These are phyloP conservation scores for Melopsittacus undulatus DNA, from an alignment of 2,797 vertebrate species.

Conservation along the genomic window DNA sequence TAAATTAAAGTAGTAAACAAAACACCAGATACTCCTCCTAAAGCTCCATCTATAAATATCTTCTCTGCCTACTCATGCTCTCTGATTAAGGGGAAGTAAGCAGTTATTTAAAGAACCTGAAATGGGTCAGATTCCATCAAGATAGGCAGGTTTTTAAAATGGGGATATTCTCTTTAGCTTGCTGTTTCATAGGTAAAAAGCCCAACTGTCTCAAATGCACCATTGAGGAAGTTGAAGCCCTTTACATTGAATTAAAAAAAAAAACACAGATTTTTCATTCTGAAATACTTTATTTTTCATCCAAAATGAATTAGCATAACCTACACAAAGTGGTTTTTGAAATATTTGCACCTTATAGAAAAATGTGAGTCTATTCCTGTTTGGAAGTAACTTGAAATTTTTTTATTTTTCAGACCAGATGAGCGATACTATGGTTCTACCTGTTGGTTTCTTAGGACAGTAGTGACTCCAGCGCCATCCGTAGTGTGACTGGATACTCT, in stretches of 20 bases:
- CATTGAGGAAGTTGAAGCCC: background rate
- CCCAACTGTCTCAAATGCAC: background rate
- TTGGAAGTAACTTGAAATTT: background rate
- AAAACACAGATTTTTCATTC: background rate
- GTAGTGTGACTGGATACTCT: background rate
- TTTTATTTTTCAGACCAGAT: background rate
- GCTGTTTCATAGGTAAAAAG: background rate
- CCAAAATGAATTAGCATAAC: background rate
- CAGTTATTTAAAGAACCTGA: conserved; percentile 27
- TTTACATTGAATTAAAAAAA: background rate
- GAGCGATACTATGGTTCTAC: background rate
- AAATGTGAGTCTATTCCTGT: background rate
- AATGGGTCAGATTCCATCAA: conserved; percentile 16
- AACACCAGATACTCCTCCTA: conserved; percentile 53
- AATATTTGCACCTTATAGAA: background rate
- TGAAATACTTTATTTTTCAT: background rate
- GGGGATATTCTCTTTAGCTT: background rate
- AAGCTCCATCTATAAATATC: conserved; percentile 56
- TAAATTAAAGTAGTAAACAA: conserved; percentile 70
- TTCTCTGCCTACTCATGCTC: conserved; percentile 37
- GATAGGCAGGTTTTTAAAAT: background rate
- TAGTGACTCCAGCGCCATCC: background rate
- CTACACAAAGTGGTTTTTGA: background rate
- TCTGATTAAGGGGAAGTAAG: conserved; percentile 30
- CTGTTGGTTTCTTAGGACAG: background rate